Percentiles rank a stretch among this genome's conserved stretches.
Conservation (phyloP, 1,140 invertebrate genomes). For the Phenacoccus solenopsis region DNA sequence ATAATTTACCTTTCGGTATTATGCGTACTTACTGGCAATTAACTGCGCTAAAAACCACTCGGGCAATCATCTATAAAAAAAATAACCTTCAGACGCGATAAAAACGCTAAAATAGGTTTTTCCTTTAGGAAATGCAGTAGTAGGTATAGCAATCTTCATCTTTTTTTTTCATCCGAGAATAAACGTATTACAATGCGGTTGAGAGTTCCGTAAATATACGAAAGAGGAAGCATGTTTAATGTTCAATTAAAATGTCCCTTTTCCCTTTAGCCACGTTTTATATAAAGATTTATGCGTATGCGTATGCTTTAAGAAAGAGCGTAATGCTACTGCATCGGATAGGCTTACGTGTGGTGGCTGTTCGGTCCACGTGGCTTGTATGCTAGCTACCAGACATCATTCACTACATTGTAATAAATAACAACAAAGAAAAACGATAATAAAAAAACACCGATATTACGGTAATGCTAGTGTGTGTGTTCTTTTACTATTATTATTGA, state of each 20-base stretch:
- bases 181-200: neutral
- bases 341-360: neutral
- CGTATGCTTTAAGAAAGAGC: neutral
- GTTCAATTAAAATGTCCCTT: constrained; percentile 2
- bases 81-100: too few relatives aligned
- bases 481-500: too few relatives aligned
- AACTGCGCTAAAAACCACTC: too few relatives aligned
- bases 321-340: neutral
- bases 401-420: too few relatives aligned
- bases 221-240: constrained; percentile 2
- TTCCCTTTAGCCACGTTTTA: neutral
- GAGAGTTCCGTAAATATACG: neutral
- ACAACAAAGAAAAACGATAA: too few relatives aligned
- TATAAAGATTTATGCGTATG: neutral
- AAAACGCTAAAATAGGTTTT: too few relatives aligned
- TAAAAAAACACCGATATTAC: too few relatives aligned
- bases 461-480: too few relatives aligned
- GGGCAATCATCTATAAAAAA: too few relatives aligned
- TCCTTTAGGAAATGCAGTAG: neutral
- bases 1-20: too few relatives aligned
- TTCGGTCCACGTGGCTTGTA: neutral
- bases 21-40: too few relatives aligned
- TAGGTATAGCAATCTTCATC: neutral
- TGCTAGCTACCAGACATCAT: neutral
- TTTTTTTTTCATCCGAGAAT: too few relatives aligned